A percentile compares a stretch with the other conserved stretches of the same genome.
These are phyloP conservation scores for Camelus dromedarius DNA, from an alignment of 2,113 vertebrate genomes.

Conservation along the genomic window DNA sequence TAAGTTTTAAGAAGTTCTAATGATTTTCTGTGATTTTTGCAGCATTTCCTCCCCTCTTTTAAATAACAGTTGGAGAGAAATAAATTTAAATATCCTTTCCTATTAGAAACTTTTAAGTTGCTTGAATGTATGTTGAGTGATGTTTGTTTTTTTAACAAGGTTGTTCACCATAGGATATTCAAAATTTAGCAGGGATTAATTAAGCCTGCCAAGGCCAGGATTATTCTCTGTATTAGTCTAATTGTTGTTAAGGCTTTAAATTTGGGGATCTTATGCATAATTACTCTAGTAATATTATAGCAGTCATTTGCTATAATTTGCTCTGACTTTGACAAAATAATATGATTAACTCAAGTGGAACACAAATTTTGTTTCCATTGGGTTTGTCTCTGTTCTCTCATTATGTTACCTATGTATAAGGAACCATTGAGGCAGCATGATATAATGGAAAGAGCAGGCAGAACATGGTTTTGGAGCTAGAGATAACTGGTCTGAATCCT, in stretches of 20 bases:
- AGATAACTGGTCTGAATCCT: constrained; percentile 10
- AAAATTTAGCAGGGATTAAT: constrained; percentile 48
- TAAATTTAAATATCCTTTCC: not conserved
- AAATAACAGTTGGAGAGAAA: not conserved
- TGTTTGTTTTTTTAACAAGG: not conserved
- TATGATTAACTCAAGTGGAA: not conserved
- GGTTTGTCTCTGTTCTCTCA: constrained; percentile 34
- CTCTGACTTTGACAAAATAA: constrained; percentile 26
- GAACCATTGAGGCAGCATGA: not conserved
- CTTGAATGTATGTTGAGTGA: constrained; percentile 32
- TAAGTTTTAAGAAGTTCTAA: constrained; percentile 59
- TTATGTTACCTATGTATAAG: not conserved
- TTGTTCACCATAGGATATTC: constrained; percentile 38
- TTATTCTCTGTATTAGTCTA: constrained; percentile 25
- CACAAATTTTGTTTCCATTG: constrained; percentile 29
- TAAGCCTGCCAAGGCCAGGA: not conserved
- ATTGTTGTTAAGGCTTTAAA: constrained; percentile 37
- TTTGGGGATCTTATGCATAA: not conserved
- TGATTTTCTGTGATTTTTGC: not conserved
- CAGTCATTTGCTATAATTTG: not conserved
- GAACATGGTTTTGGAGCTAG: constrained; percentile 11
- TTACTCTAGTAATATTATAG: not conserved
- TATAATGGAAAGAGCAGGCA: not conserved
- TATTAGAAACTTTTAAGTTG: constrained; percentile 18
- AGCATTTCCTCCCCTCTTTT: constrained; percentile 28